Evolutionary conservation across 2,888 invertebrate species (phyloP).

Genomic region (Parthenolecanium corni): DNA sequence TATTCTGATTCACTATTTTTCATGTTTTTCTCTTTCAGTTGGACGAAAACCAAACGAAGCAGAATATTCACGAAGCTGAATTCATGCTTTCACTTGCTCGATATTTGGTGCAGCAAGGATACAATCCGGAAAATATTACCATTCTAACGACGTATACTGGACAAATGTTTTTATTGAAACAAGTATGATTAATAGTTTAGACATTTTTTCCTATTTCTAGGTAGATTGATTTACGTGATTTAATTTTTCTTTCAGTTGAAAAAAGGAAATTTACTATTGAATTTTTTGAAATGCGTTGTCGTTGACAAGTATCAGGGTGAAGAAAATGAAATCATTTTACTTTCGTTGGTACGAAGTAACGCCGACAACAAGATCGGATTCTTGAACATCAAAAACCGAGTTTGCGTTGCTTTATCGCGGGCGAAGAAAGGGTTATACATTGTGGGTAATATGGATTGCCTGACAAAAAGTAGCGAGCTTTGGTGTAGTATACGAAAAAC

Average conservation of each 20-base stretch:
- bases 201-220: background rate
- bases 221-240: background rate
- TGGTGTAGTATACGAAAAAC: constrained; percentile 48
- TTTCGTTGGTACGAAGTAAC: constrained; percentile 69
- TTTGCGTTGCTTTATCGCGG: constrained; percentile 66
- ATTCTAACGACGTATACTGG: constrained; percentile 61
- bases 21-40: constrained; percentile 33
- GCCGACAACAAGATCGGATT: constrained; percentile 56
- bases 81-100: constrained; percentile 50
- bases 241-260: background rate
- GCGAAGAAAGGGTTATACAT: constrained; percentile 59
- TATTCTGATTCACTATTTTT: too few species aligned
- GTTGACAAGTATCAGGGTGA: constrained; percentile 75
- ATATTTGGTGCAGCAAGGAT: constrained; percentile 51
- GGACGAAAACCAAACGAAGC: constrained; percentile 48
- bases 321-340: constrained; percentile 63
- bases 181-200: constrained; percentile 10
- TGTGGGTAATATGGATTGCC: constrained; percentile 56
- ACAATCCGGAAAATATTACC: constrained; percentile 51
- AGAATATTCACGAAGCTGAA: constrained; percentile 52
- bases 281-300: constrained; percentile 44
- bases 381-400: constrained; percentile 54
- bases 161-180: constrained; percentile 43
- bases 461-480: constrained; percentile 44
- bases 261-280: background rate